phyloP scores from a whole-genome alignment of 2,797 vertebrate genomes.

The Nasua narica region DNA sequence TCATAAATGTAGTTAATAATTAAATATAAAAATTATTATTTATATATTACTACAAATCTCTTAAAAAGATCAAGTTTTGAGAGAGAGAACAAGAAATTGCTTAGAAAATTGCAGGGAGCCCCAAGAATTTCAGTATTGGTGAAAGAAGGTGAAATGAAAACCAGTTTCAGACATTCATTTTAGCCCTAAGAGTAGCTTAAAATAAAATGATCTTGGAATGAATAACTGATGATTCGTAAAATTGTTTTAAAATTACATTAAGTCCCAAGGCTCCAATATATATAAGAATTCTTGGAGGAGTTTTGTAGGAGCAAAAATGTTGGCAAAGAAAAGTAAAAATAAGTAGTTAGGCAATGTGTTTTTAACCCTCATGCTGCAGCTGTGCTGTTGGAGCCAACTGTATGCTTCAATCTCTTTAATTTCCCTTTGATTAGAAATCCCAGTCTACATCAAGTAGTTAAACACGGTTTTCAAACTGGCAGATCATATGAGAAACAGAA shows the following conservation, averaged over 20 bases:
- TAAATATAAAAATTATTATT: slow-evolving; percentile 86
- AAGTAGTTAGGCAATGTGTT: slow-evolving; percentile 12
- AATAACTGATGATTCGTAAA: slow-evolving; percentile 60
- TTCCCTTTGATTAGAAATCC: neutral
- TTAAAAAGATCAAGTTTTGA: slow-evolving; percentile 80
- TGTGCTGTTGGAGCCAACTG: neutral
- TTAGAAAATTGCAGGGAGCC: slow-evolving; percentile 79
- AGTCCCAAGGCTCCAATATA: slow-evolving; percentile 58
- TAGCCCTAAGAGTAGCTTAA: slow-evolving; percentile 64
- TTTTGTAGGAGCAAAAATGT: slow-evolving; percentile 51
- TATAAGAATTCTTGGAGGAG: slow-evolving; percentile 78
- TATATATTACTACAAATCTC: slow-evolving; percentile 84
- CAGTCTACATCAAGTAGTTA: neutral
- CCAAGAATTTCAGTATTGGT: slow-evolving; percentile 64
- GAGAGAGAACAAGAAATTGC: slow-evolving; percentile 75
- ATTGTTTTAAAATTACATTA: slow-evolving; percentile 37
- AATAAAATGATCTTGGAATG: slow-evolving; percentile 35
- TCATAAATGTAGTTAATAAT: slow-evolving; percentile 80
- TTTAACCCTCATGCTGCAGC: neutral
- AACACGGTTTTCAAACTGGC: neutral
- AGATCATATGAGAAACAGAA: neutral
- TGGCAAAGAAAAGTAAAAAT: slow-evolving; percentile 72
- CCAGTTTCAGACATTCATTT: slow-evolving; percentile 70
- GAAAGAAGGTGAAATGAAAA: slow-evolving; percentile 65
- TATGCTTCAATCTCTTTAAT: neutral